Evolutionary conservation across 2,888 invertebrate genomes (phyloP).

Genomic region (Mesorhabditis sp.): DNA sequence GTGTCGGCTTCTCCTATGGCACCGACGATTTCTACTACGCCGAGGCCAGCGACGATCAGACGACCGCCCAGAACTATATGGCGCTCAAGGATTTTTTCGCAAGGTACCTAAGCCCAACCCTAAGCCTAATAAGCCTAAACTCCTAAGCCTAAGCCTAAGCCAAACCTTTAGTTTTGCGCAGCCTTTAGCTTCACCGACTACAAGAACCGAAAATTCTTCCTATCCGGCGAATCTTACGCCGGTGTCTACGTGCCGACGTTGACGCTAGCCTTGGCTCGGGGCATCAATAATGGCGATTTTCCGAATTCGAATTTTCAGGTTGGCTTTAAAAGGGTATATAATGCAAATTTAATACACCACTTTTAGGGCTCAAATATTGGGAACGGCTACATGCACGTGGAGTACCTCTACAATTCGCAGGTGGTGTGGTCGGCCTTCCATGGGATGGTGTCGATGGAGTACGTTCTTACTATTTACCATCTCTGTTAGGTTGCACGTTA

Average conservation of each 20-base stretch:
- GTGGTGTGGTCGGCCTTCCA: not conserved
- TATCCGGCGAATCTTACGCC: not conserved
- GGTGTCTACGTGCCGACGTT: constrained; percentile 16
- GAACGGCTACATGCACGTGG: constrained; percentile 4
- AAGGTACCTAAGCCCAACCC: constrained; percentile 12
- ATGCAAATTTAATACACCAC: not conserved
- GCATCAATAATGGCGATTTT: not conserved
- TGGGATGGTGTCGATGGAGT: not conserved
- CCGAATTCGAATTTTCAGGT: constrained; percentile 1
- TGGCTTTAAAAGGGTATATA: not conserved
- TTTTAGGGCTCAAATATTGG: constrained; percentile 2
- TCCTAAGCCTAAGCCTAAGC: too few relatives aligned
- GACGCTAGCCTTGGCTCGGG: not conserved
- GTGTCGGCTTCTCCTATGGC: constrained; percentile 2
- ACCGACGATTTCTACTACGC: not conserved
- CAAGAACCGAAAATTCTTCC: not conserved
- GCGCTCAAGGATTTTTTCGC: not conserved
- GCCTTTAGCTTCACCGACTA: not conserved
- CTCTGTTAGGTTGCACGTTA: too few relatives aligned
- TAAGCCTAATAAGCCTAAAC: too few relatives aligned
- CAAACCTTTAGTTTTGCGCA: too few relatives aligned
- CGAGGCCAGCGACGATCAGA: not conserved
- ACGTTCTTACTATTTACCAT: not conserved
- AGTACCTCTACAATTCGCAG: constrained; percentile 3
- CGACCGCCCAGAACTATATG: not conserved